Percentiles rank a stretch among this genome's conserved stretches.
phyloP scores from a whole-genome alignment of 2,888 invertebrate species.

The Gibbula magus region DNA sequence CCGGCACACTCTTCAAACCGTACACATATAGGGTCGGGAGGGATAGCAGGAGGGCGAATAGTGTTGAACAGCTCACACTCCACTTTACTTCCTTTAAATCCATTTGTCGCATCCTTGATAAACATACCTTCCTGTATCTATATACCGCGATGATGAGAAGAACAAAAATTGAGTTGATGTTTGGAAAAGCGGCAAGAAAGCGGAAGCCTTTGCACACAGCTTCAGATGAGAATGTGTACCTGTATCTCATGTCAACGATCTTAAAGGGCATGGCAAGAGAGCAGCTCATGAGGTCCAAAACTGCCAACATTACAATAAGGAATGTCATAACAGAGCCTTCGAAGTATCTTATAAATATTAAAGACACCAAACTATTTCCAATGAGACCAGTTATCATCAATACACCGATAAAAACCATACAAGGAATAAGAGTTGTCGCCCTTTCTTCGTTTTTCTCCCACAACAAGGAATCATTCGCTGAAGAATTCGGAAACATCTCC shows the following conservation, averaged over 20 bases:
- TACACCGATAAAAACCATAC: conserved; percentile 33
- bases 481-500: too few relatives aligned
- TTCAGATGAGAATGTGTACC: conserved; percentile 51
- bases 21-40: conserved; percentile 35
- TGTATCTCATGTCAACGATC: conserved; percentile 57
- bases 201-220: conserved; percentile 53
- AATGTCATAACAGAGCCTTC: conserved; percentile 50
- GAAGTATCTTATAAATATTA: conserved; percentile 50
- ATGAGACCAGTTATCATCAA: conserved; percentile 54
- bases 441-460: conserved; percentile 34
- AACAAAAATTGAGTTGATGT: conserved; percentile 50
- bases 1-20: conserved; percentile 30
- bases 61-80: conserved; percentile 15
- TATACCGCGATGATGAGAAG: conserved; percentile 58
- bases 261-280: conserved; percentile 58
- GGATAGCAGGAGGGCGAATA: conserved; percentile 28
- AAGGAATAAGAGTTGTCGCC: conserved; percentile 31
- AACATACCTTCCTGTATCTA: conserved; percentile 58
- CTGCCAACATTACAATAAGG: conserved; percentile 55
- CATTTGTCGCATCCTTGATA: conserved; percentile 54
- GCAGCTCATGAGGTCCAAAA: conserved; percentile 57
- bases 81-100: conserved; percentile 44
- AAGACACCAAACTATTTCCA: conserved; percentile 58
- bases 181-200: conserved; percentile 45
- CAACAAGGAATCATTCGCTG: neutral